Evolutionary conservation across 2,113 vertebrate species (phyloP).

Genomic region (Bucco capensis): DNA sequence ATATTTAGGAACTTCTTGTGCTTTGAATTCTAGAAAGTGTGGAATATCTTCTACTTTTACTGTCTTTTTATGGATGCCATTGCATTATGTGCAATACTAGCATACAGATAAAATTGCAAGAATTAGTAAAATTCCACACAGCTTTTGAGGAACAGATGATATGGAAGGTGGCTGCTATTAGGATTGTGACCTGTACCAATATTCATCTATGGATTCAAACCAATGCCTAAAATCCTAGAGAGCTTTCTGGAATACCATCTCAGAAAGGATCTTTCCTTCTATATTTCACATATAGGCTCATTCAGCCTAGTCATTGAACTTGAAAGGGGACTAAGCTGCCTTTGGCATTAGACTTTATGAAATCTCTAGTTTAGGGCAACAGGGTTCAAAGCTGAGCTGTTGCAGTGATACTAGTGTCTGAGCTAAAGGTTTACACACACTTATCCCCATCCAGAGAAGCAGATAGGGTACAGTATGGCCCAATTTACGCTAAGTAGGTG

Average conservation of each 20-base stretch:
- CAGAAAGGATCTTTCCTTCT: background rate
- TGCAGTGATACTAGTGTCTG: background rate
- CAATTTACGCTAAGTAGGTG: background rate
- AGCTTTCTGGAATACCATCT: background rate
- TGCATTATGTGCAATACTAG: background rate
- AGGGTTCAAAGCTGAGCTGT: background rate
- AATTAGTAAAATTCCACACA: background rate
- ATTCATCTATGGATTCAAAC: background rate
- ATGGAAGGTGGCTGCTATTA: background rate
- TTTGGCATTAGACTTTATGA: background rate
- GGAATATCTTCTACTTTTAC: background rate
- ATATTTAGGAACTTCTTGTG: background rate
- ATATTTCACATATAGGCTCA: accelerated
- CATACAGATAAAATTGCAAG: background rate
- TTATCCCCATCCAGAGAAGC: background rate
- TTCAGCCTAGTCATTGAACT: background rate
- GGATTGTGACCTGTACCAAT: background rate
- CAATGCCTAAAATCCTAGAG: background rate
- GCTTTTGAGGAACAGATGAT: background rate
- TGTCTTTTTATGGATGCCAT: too few relatives aligned
- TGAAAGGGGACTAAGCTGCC: background rate
- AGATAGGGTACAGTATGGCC: background rate
- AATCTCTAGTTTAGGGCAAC: background rate
- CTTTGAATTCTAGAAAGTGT: background rate
- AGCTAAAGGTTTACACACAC: background rate